phyloP scores from a whole-genome alignment of 1,140 invertebrate genomes.

The Rhynchophorus ferrugineus region DNA sequence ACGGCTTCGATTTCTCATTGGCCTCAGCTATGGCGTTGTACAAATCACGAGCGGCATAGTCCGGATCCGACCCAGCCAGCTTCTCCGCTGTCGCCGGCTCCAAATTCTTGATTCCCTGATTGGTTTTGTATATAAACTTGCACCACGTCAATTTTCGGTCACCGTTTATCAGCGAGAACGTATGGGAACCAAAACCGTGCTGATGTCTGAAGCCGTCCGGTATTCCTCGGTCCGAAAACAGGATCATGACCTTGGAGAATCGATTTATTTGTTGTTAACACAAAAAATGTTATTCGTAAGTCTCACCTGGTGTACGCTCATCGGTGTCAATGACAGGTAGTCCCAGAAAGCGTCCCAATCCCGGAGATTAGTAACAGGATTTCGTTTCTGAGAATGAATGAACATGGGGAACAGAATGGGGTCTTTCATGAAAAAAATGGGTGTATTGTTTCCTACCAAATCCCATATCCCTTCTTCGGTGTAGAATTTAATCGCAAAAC shows the following conservation, averaged over 20 bases:
- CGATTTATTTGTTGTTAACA: neutral
- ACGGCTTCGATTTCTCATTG: conserved; percentile 43
- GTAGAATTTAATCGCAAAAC: conserved; percentile 88
- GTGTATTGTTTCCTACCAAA: conserved; percentile 85
- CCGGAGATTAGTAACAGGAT: conserved; percentile 80
- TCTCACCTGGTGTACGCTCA: conserved; percentile 68
- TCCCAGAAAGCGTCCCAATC: conserved; percentile 89
- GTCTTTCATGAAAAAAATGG: conserved; percentile 89
- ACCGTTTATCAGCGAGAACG: conserved; percentile 79
- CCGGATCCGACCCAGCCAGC: conserved; percentile 63
- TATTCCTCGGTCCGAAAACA: conserved; percentile 81
- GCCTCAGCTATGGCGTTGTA: conserved; percentile 74
- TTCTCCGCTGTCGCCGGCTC: conserved; percentile 56
- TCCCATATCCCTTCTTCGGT: conserved; percentile 92
- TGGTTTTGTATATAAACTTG: conserved; percentile 86
- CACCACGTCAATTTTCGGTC: conserved; percentile 64
- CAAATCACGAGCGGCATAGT: conserved; percentile 70
- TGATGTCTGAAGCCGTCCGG: conserved; percentile 81
- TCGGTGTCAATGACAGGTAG: conserved; percentile 75
- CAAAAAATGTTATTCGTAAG: neutral
- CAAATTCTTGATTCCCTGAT: conserved; percentile 73
- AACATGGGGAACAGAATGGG: conserved; percentile 78
- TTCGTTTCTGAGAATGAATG: conserved; percentile 82
- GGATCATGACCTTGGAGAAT: conserved; percentile 47
- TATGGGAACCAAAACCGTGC: conserved; percentile 88